Percentiles rank a stretch among this genome's conserved stretches.
These are phyloP conservation scores for Cichlasoma orientale DNA, from an alignment of 2,797 vertebrate genomes.

Conservation along the genomic window DNA sequence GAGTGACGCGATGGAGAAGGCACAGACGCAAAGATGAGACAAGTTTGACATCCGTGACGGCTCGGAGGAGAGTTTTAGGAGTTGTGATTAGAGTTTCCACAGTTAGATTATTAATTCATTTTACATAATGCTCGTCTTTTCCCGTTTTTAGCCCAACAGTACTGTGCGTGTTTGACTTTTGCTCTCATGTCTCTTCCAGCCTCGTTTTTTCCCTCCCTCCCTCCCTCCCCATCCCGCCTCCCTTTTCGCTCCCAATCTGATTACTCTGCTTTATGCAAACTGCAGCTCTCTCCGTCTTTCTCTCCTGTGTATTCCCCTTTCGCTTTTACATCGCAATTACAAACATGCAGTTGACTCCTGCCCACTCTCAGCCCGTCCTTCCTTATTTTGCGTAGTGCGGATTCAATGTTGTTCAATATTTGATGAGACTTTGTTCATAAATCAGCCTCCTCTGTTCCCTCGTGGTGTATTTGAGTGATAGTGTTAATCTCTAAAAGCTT, in stretches of 20 bases:
- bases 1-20: slow-evolving; percentile 32
- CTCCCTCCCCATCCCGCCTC: neutral
- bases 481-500: slow-evolving; percentile 52
- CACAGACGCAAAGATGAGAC: slow-evolving; percentile 17
- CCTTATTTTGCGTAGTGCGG: slow-evolving; percentile 59
- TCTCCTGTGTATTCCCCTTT: slow-evolving; percentile 55
- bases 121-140: neutral
- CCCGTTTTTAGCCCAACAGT: neutral
- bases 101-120: slow-evolving; percentile 13
- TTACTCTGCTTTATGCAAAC: slow-evolving; percentile 75
- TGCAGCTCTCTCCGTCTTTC: slow-evolving; percentile 38
- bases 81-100: slow-evolving; percentile 14
- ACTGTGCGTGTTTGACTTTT: slow-evolving; percentile 17
- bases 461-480: slow-evolving; percentile 45
- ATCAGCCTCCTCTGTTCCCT: slow-evolving; percentile 58
- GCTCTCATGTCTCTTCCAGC: slow-evolving; percentile 18
- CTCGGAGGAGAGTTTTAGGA: slow-evolving; percentile 6
- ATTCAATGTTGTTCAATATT: slow-evolving; percentile 73
- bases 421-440: slow-evolving; percentile 76
- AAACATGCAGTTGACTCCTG: slow-evolving; percentile 42
- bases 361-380: slow-evolving; percentile 46
- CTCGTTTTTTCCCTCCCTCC: neutral
- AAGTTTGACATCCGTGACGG: neutral
- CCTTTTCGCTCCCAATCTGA: slow-evolving; percentile 50
- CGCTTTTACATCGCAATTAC: slow-evolving; percentile 69